These are phyloP conservation scores for Drosophila setifemur DNA, from an alignment of 1,140 invertebrate genomes.

Conservation along the genomic window DNA sequence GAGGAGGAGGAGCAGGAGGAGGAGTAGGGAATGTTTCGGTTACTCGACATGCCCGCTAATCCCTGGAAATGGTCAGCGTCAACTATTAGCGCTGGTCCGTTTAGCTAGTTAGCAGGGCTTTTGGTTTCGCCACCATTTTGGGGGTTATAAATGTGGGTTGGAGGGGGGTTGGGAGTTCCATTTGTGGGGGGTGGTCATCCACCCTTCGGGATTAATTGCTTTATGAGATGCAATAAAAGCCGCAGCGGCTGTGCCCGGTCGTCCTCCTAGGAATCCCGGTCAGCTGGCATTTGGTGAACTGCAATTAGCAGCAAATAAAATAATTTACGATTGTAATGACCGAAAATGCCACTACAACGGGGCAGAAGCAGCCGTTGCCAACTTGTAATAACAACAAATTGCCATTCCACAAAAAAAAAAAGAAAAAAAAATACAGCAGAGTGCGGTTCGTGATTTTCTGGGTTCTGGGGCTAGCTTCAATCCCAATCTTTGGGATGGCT, in stretches of 20 bases:
- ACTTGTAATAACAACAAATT: conserved; percentile 68
- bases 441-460: conserved; percentile 26
- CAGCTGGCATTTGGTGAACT: conserved; percentile 65
- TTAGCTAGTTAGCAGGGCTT: conserved; percentile 47
- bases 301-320: conserved; percentile 81
- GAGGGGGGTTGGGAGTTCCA: no score
- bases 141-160: no score
- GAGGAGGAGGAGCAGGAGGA: not conserved
- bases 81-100: conserved; percentile 57
- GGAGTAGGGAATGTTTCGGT: conserved; percentile 3
- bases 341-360: conserved; percentile 30
- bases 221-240: conserved; percentile 77
- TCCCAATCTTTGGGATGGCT: conserved; percentile 14
- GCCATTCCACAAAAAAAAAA: not conserved
- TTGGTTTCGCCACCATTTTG: no score
- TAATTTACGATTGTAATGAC: conserved; percentile 78
- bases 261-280: no score
- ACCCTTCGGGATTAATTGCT: conserved; percentile 59
- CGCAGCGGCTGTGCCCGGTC: not conserved
- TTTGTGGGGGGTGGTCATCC: not conserved
- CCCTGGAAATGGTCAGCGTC: conserved; percentile 51
- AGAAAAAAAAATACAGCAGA: not conserved
- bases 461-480: conserved; percentile 1
- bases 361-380: conserved; percentile 29
- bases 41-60: conserved; percentile 50